A percentile compares a stretch with the other conserved stretches of the same genome.
Conservation (phyloP, 2,113 vertebrate species). For the Entelurus aequoreus region DNA sequence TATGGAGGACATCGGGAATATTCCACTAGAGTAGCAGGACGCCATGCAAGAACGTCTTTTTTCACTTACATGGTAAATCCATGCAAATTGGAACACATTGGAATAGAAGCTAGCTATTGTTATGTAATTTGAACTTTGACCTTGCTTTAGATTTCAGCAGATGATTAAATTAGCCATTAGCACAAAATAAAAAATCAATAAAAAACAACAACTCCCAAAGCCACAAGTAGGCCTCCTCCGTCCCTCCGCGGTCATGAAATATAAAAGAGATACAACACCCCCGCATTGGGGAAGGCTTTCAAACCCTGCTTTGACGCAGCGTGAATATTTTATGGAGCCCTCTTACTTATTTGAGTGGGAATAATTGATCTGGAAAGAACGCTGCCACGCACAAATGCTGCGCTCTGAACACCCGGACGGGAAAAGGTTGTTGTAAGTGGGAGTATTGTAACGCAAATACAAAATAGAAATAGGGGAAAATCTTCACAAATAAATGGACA, state of each 20-base stretch:
- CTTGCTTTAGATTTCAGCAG: constrained; percentile 1
- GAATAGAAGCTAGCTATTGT: no score
- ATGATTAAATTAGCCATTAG: constrained; percentile 41
- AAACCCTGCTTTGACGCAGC: constrained; percentile 49
- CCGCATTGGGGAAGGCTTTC: constrained; percentile 61
- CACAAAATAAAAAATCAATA: background rate
- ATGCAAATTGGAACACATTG: no score
- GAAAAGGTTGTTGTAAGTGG: background rate
- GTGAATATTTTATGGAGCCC: constrained; percentile 68
- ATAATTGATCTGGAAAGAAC: constrained; percentile 71
- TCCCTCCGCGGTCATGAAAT: constrained; percentile 66
- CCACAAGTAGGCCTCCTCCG: constrained; percentile 29
- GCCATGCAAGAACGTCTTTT: background rate
- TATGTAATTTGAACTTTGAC: constrained; percentile 3
- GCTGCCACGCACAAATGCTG: constrained; percentile 40
- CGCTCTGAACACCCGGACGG: constrained; percentile 15
- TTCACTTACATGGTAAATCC: constrained; percentile 5
- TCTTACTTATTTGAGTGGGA: constrained; percentile 69
- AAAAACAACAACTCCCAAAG: constrained; percentile 44
- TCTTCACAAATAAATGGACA: no score
- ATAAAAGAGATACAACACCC: constrained; percentile 69
- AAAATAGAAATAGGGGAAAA: background rate
- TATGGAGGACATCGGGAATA: no score
- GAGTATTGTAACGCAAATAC: background rate
- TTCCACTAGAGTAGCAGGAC: no score